A percentile compares a stretch with the other conserved stretches of the same genome.
Conservation (phyloP, 1,140 invertebrate species). For the Adelges cooleyi region DNA sequence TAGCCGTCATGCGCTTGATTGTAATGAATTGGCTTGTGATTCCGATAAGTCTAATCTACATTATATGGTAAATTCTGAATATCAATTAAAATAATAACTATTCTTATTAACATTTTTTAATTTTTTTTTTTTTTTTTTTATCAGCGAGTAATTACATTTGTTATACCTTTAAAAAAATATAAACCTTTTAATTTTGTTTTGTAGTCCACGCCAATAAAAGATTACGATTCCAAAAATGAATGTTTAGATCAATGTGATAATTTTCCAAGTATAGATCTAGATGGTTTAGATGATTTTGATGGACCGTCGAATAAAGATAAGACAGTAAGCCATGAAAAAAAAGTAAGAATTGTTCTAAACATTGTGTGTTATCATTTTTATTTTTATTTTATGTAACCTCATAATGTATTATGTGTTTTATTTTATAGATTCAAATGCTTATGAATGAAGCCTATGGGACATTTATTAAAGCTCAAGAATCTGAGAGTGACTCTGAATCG, state of each 20-base stretch:
- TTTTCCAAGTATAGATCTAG: too few relatives aligned
- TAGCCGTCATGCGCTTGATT: not conserved
- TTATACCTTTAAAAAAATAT: not conserved
- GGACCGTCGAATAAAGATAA: not conserved
- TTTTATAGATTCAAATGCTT: conserved; percentile 32
- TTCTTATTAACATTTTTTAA: too few relatives aligned
- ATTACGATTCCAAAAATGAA: not conserved
- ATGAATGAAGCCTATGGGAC: conserved; percentile 33
- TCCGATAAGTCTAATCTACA: conserved; percentile 19
- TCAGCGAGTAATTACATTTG: not conserved
- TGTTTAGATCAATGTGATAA: not conserved
- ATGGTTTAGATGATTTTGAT: not conserved
- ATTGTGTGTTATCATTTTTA: not conserved
- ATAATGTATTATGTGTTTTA: not conserved
- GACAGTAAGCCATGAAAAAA: conserved; percentile 2
- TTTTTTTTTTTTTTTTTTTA: conserved; percentile 2
- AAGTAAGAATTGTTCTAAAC: conserved; percentile 11
- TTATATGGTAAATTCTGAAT: conserved; percentile 22
- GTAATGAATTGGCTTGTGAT: not conserved
- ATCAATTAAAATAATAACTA: conserved; percentile 7
- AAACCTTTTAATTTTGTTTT: not conserved
- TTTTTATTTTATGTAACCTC: too few relatives aligned
- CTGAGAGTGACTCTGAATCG: conserved; percentile 33
- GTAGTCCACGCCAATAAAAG: conserved; percentile 10
- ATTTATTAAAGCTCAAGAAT: conserved; percentile 12